Conservation (phyloP, 2,888 invertebrate genomes). For the Ophion ellenae region DNA sequence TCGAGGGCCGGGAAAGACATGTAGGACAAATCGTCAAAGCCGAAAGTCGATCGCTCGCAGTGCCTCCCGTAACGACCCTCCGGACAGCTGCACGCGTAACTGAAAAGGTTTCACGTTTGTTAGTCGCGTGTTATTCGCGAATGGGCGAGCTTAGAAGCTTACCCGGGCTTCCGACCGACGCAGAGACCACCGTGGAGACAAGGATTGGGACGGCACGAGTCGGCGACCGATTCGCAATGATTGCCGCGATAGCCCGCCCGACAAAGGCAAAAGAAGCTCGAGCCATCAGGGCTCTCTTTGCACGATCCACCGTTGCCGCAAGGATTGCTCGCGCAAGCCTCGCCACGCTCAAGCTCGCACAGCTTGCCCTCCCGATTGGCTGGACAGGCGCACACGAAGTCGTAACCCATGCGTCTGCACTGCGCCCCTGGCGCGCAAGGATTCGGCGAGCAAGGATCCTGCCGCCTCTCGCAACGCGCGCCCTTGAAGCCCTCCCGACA, state of each 20-base stretch:
- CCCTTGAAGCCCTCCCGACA: slow-evolving; percentile 95
- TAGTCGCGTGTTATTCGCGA: not conserved
- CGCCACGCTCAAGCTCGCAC: slow-evolving; percentile 93
- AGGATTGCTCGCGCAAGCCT: slow-evolving; percentile 93
- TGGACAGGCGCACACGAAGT: slow-evolving; percentile 93
- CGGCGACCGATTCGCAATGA: slow-evolving; percentile 94
- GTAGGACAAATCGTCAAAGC: slow-evolving; percentile 95
- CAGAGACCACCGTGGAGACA: slow-evolving; percentile 96
- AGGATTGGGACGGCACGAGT: slow-evolving; percentile 97
- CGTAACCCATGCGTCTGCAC: slow-evolving; percentile 93
- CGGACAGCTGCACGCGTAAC: slow-evolving; percentile 88
- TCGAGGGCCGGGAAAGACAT: slow-evolving; percentile 95
- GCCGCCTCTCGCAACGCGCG: slow-evolving; percentile 91
- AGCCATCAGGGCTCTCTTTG: slow-evolving; percentile 93
- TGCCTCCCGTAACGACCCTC: slow-evolving; percentile 95
- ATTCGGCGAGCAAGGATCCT: slow-evolving; percentile 95
- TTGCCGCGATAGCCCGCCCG: slow-evolving; percentile 96
- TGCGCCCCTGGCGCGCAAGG: slow-evolving; percentile 93
- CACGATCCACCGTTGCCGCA: slow-evolving; percentile 97
- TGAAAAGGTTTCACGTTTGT: slow-evolving; percentile 47
- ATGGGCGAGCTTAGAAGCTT: slow-evolving; percentile 76
- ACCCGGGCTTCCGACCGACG: slow-evolving; percentile 94
- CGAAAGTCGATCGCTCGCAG: slow-evolving; percentile 95
- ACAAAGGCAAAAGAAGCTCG: slow-evolving; percentile 96
- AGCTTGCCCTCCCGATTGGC: slow-evolving; percentile 91